Evolutionary conservation across 2,113 vertebrate genomes (phyloP).

Genomic region (Narcine bancroftii): DNA sequence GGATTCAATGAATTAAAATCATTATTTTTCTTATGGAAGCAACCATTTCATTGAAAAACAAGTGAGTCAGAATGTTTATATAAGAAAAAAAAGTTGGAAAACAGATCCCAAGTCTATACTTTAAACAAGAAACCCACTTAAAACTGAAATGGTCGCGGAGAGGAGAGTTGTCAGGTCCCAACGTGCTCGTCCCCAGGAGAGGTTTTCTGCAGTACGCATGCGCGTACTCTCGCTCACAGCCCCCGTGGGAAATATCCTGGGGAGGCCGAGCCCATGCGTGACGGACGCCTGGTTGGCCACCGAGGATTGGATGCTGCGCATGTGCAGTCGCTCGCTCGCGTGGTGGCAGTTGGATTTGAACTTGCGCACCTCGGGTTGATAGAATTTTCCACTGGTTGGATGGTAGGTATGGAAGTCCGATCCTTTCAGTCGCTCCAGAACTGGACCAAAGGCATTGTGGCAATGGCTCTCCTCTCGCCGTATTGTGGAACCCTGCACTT

Average conservation of each 20-base stretch:
- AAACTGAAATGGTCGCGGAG: background rate
- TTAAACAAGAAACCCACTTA: background rate
- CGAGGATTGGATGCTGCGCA: background rate
- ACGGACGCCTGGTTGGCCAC: background rate
- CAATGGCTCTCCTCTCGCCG: background rate
- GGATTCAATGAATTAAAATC: no score
- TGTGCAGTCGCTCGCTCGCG: background rate
- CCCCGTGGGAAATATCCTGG: background rate
- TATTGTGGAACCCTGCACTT: background rate
- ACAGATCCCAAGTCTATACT: background rate
- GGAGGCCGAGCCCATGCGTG: no score
- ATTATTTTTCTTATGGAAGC: no score
- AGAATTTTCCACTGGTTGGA: background rate
- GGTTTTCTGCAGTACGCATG: no score
- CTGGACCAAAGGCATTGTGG: background rate
- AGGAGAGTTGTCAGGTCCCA: no score
- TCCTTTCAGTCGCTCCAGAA: background rate
- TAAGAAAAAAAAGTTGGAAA: background rate
- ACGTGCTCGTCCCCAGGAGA: no score
- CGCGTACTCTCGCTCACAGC: no score
- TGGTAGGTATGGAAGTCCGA: background rate
- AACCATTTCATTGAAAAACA: background rate
- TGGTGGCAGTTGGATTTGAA: background rate
- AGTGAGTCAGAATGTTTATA: background rate
- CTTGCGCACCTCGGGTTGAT: background rate